These are phyloP conservation scores for Bambusicola thoracicus DNA, from an alignment of 2,113 vertebrate genomes.

Conservation along the genomic window DNA sequence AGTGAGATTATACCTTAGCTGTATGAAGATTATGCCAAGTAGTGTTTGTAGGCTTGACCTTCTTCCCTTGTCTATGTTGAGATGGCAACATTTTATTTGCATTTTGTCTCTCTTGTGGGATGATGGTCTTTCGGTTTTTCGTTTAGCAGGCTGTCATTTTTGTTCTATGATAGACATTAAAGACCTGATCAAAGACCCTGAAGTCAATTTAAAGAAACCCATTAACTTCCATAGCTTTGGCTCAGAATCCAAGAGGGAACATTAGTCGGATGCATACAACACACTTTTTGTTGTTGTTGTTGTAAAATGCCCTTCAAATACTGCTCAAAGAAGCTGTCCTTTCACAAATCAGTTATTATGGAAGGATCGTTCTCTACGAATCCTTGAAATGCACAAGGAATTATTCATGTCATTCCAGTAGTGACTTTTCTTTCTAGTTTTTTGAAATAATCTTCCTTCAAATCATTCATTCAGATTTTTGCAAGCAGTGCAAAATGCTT, in stretches of 20 bases:
- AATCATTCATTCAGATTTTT: constrained; percentile 69
- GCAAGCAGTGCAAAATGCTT: constrained; percentile 66
- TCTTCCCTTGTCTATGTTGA: not conserved
- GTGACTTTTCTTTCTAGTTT: constrained; percentile 40
- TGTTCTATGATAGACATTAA: not conserved
- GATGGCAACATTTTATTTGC: not conserved
- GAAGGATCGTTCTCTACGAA: not conserved
- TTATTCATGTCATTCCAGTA: constrained; percentile 51
- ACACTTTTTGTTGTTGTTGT: constrained; percentile 43
- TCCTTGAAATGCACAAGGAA: constrained; percentile 42
- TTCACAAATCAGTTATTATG: not conserved
- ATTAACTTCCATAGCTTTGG: constrained; percentile 19
- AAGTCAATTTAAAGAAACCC: not conserved
- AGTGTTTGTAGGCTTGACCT: not conserved
- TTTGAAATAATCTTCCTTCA: constrained; percentile 33
- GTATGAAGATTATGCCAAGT: not conserved
- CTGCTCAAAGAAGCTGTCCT: not conserved
- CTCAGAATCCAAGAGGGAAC: not conserved
- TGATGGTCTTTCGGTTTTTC: not conserved
- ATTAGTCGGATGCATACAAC: not conserved
- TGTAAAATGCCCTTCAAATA: constrained; percentile 40
- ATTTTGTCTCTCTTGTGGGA: not conserved
- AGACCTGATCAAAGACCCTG: not conserved
- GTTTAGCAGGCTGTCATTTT: not conserved
- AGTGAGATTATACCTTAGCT: not conserved